Evolutionary conservation across 2,888 invertebrate species (phyloP).

Genomic region (Rotaria macrura): DNA sequence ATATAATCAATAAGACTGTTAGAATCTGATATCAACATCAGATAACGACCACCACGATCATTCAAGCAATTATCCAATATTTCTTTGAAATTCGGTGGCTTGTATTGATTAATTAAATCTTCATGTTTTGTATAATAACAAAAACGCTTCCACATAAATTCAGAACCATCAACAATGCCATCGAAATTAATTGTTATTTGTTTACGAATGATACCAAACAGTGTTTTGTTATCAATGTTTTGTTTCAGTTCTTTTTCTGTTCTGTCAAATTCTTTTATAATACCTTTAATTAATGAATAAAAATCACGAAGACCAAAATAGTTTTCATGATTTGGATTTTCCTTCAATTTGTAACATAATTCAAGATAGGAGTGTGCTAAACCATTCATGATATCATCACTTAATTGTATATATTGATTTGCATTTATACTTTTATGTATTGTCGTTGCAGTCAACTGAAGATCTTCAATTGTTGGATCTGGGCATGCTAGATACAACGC

Average conservation of each 20-base stretch:
- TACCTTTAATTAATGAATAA: conserved; percentile 27
- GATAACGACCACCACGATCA: background rate
- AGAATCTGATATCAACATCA: background rate
- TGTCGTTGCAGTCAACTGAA: conserved; percentile 36
- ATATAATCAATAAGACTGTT: background rate
- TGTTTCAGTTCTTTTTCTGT: background rate
- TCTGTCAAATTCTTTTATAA: background rate
- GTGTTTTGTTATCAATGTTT: background rate
- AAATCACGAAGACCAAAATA: conserved; percentile 28
- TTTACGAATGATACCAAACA: background rate
- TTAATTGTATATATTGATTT: conserved; percentile 36
- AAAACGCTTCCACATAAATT: background rate
- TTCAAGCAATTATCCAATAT: background rate
- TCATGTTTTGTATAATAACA: background rate
- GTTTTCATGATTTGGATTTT: background rate
- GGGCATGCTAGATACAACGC: conserved; percentile 43
- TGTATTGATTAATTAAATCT: background rate
- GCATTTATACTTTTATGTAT: conserved; percentile 8
- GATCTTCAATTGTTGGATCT: conserved; percentile 38
- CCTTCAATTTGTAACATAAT: background rate
- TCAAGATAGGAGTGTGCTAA: background rate
- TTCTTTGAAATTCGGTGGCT: background rate
- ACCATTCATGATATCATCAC: background rate
- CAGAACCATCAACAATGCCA: background rate
- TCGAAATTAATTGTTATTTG: background rate